These are phyloP conservation scores for Dolichotis patagonum DNA, from an alignment of 2,113 vertebrate genomes.

Conservation along the genomic window DNA sequence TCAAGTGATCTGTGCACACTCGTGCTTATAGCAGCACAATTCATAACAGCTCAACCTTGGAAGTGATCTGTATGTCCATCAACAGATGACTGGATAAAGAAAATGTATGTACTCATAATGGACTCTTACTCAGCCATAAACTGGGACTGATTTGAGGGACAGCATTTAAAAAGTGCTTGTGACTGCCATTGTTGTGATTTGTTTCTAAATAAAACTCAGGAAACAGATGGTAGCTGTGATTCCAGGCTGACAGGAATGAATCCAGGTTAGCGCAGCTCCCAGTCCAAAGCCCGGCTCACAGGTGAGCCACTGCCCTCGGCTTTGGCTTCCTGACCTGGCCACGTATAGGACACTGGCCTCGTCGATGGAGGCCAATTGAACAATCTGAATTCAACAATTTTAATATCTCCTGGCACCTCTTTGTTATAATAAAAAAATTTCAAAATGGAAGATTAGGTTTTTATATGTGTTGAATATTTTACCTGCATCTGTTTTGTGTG, in stretches of 20 bases:
- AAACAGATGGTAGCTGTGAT: not conserved
- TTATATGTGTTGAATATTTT: not conserved
- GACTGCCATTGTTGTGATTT: not conserved
- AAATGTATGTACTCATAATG: not conserved
- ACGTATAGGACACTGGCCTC: not conserved
- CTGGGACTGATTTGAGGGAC: not conserved
- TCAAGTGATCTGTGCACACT: not conserved
- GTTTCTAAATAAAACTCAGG: not conserved
- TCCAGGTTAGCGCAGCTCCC: not conserved
- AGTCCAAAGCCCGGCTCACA: not conserved
- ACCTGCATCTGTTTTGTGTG: not conserved
- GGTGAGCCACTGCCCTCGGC: not conserved
- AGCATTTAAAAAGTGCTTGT: not conserved
- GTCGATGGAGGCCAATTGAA: not conserved
- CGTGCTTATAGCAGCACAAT: not conserved
- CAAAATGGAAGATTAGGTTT: not conserved
- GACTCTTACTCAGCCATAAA: not conserved
- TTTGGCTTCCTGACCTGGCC: not conserved
- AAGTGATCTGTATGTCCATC: not conserved
- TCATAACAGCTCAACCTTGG: not conserved
- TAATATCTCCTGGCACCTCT: not conserved
- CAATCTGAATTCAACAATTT: not conserved
- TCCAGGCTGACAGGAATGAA: not conserved
- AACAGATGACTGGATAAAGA: not conserved
- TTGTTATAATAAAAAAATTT: not conserved